Evolutionary conservation across 2,113 vertebrate species (phyloP), one percentile per base, ranked within the genome.

Genomic region (Pantherophis guttatus): DNA sequence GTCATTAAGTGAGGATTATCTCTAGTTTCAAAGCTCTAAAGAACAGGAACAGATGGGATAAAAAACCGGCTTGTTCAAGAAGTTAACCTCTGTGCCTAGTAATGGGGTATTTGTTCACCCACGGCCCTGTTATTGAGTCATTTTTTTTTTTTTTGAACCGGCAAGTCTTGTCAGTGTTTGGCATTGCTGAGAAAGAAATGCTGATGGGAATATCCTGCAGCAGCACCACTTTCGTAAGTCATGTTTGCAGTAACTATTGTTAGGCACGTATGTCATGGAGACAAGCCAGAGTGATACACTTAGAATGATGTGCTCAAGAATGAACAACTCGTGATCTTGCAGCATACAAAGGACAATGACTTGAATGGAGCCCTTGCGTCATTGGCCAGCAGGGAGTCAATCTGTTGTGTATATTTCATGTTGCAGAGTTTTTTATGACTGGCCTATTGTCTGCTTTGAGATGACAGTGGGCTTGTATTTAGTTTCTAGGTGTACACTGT

Each of bases 341-440:
- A 21, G n/a, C 62, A 87, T 44, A 65, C 88, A 93, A 90, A 90
- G 81, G 26, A 87, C 92, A 90, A 54, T 48, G 50, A 50, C 5
- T 86, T 86, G 29, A 87, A 90, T 54, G 19, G n/a, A 11, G 29
- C 59, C 53, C n/a, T 90, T 86, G 44, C 48, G 13, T 93, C 89
- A 65, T 0, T 26, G n/a, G 70, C 75, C 70, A 39, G 81, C 88
- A 53, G 81, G 57, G 75, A 87, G 81, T 62, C 44, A n/a, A 26
- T 29, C 33, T 86, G 21, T 90, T 90, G 11, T 90, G 19, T 86
- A 3, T 87, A 39, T 90, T 90, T 90, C 57, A 29, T 24, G n/a
- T 12, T 87, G 81, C 89, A 65, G 87, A 70, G 29, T 44, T 44
- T 65, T 81, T 90, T 93, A 75, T 90, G 92, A 93, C 88, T 62